Evolutionary conservation across 2,797 vertebrate species (phyloP), one percentile per base, ranked within the genome.

Genomic region (Pitangus sulphuratus): DNA sequence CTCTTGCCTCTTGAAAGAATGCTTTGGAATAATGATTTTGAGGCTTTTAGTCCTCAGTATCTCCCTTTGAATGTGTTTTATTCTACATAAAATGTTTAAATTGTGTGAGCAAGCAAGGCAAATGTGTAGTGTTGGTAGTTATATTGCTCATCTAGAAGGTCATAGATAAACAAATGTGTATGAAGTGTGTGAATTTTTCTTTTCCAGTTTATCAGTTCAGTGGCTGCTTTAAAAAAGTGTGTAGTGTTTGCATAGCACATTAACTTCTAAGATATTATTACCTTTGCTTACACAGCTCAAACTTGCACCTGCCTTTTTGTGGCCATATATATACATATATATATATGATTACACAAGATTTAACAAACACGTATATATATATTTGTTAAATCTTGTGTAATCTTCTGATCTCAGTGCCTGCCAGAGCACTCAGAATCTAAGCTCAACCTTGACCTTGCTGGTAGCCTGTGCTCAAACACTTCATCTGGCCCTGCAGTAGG

Each of bases 401-500:
- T 66, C 31, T 75, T 77, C 45, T 22, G 8, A 7, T 45, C 9
- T 76, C 31, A 70, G 12, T 65, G 25, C 20, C 75, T 92, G 28
- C 19, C 70, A 77, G 31, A 74, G 28, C 11, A 12, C 40, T 77
- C 33, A 22, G 44, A 12, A 54, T 51, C 48, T 12, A 33, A 64
- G 39, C 64, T 80, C 33, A 40, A 0, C 24, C 26, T 45, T 18
- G 33, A 4, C 51, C 56, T 88, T 0, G 1, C 39, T 61, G 42
- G 20, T 31, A 28, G 22, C 9, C 35, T 75, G 31, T 5, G 2
- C 39, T 76, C 35, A 82, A 25, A 20, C 12, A 7, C 28, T 88
- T 77, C 17, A 24, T 45, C 33, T 78, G 8, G 18, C 24, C 64
- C 24, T 0, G 0, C 18, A 60, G 30, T 25, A 57, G 37, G 18